Evolutionary conservation across 1,140 invertebrate species (phyloP).

Genomic region (Papilio aristodemus): DNA sequence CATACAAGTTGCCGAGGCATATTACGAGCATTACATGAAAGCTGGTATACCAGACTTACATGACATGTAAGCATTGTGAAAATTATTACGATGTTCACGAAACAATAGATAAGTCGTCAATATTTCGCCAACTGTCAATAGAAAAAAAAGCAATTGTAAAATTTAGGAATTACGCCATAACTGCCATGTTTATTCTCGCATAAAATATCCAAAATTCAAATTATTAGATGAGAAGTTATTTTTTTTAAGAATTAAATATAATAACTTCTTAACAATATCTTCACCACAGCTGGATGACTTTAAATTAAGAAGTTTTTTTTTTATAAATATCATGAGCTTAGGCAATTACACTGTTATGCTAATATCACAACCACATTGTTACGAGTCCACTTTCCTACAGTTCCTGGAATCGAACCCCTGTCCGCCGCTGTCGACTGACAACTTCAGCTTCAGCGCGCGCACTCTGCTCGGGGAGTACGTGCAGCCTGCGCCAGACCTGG

Average conservation of each 20-base stretch:
- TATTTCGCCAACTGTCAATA: background rate
- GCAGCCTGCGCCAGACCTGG: conserved; percentile 83
- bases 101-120: background rate
- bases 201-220: too few species aligned
- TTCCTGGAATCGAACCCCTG: conserved; percentile 89
- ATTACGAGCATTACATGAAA: conserved; percentile 27
- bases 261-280: too few species aligned
- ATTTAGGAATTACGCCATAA: too few species aligned
- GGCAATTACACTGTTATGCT: too few species aligned
- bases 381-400: conserved; percentile 70
- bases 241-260: too few species aligned
- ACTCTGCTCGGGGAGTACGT: conserved; percentile 94
- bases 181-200: too few species aligned
- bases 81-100: conserved; percentile 14
- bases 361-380: too few species aligned
- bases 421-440: conserved; percentile 88
- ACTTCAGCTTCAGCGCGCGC: conserved; percentile 95
- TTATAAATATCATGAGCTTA: too few species aligned
- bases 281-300: too few species aligned
- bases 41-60: conserved; percentile 28
- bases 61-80: conserved; percentile 32
- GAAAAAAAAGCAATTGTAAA: too few species aligned
- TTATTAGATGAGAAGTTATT: too few species aligned
- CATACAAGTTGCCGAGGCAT: conserved; percentile 29
- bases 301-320: too few species aligned